Percentiles rank a stretch among this genome's conserved stretches.
Evolutionary conservation across 2,797 vertebrate genomes (phyloP).

Genomic region (Amblyopsis hoosieri): DNA sequence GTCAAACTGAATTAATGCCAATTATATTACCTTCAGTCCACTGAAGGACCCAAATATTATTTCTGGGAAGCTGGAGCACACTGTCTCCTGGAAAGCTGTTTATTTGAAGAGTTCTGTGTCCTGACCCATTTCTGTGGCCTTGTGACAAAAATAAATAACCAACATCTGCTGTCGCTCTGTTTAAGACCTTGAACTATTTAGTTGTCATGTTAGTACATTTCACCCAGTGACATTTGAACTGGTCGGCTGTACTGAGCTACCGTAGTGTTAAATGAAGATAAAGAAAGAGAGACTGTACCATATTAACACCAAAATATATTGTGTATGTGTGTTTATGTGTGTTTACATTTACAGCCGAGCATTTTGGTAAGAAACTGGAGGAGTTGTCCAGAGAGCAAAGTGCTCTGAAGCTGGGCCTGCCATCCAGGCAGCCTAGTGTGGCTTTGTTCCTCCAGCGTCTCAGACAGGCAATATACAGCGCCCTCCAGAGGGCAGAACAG

Average conservation of each 20-base stretch:
- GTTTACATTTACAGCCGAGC: constrained; percentile 77
- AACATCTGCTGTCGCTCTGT: constrained; percentile 31
- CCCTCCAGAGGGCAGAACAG: constrained; percentile 59
- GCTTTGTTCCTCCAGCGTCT: constrained; percentile 79
- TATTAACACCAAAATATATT: constrained; percentile 5
- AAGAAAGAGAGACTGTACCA: background rate
- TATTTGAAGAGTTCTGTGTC: constrained; percentile 29
- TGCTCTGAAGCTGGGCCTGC: constrained; percentile 80
- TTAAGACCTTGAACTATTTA: constrained; percentile 32
- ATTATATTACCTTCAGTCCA: background rate
- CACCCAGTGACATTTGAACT: background rate
- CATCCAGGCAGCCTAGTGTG: constrained; percentile 83
- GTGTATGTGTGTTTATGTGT: constrained; percentile 22
- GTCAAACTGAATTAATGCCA: background rate
- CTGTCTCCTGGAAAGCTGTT: constrained; percentile 15
- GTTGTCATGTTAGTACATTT: background rate
- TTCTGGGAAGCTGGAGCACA: background rate
- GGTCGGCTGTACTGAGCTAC: background rate
- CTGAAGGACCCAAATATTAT: constrained; percentile 22
- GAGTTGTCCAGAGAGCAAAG: constrained; percentile 81
- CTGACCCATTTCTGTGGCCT: constrained; percentile 45
- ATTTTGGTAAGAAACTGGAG: constrained; percentile 81
- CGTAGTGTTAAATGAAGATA: background rate
- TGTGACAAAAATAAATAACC: constrained; percentile 50
- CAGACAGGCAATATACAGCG: constrained; percentile 69